A percentile compares a stretch with the other conserved stretches of the same genome.
Conservation (phyloP, 2,797 vertebrate genomes). For the Gadopsis bispinosus region DNA sequence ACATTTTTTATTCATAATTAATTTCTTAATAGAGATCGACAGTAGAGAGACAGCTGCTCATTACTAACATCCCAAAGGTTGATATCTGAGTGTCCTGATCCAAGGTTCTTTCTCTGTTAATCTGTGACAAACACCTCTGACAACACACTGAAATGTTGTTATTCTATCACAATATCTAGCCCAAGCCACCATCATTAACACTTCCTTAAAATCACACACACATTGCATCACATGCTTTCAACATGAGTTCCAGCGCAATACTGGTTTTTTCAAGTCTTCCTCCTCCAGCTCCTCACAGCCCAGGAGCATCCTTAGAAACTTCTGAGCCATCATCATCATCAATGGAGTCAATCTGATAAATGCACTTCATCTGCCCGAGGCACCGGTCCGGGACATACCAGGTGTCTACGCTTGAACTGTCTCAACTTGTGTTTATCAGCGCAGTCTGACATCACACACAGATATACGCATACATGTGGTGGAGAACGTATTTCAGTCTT, state of each 20-base stretch:
- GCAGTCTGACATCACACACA: conserved; percentile 14
- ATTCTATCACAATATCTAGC: neutral
- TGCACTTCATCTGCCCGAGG: conserved; percentile 18
- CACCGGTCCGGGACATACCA: conserved; percentile 5
- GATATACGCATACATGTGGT: neutral
- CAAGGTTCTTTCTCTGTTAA: neutral
- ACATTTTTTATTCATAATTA: neutral
- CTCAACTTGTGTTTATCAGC: conserved; percentile 45
- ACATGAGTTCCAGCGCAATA: neutral
- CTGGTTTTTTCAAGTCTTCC: neutral
- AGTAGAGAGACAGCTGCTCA: neutral
- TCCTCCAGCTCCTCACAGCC: neutral
- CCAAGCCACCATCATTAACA: neutral
- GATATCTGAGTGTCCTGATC: neutral
- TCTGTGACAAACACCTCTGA: neutral
- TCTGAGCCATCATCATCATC: conserved; percentile 31
- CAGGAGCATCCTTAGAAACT: neutral
- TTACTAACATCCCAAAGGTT: neutral
- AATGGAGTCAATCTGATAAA: conserved; percentile 8
- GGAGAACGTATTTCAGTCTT: neutral
- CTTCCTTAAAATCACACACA: neutral
- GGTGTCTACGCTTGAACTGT: conserved; percentile 20
- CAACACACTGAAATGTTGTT: neutral
- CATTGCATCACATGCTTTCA: conserved; percentile 3
- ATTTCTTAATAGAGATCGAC: neutral